Conservation (phyloP, 2,888 invertebrate genomes). For the Folsomia manolachei region DNA sequence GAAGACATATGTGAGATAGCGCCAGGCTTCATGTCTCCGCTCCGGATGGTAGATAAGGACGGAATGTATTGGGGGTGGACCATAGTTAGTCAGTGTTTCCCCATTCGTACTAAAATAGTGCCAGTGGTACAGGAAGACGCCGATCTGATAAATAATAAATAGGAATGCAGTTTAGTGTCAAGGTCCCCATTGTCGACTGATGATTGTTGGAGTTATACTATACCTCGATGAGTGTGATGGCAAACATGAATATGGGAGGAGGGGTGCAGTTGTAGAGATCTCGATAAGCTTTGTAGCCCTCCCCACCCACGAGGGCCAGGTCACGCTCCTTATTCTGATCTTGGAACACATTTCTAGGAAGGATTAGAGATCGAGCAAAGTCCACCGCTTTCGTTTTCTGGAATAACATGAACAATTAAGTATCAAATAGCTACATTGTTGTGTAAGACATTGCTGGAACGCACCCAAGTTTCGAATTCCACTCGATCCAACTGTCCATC, state of each 20-base stretch:
- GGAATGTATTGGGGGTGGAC: conserved; percentile 74
- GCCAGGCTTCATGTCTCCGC: conserved; percentile 82
- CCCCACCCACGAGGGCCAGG: too few species aligned
- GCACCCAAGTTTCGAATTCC: conserved; percentile 71
- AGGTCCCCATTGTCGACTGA: too few species aligned
- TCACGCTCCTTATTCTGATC: conserved; percentile 32
- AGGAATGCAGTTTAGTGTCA: too few species aligned
- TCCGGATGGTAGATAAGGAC: conserved; percentile 85
- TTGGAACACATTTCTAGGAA: conserved; percentile 30
- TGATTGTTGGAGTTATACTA: conserved; percentile 50
- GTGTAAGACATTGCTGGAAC: not conserved
- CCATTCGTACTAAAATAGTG: conserved; percentile 51
- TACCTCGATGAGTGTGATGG: conserved; percentile 84
- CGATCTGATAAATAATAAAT: conserved; percentile 54
- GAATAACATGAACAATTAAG: not conserved
- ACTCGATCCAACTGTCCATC: conserved; percentile 83
- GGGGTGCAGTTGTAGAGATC: conserved; percentile 87
- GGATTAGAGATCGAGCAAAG: conserved; percentile 36
- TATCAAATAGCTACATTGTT: too few species aligned
- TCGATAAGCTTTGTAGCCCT: too few species aligned
- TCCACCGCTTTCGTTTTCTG: conserved; percentile 33
- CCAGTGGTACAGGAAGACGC: conserved; percentile 58
- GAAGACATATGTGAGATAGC: conserved; percentile 92
- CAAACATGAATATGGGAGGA: conserved; percentile 85
- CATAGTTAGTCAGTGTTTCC: conserved; percentile 55